Conservation (phyloP, 2,888 invertebrate genomes). For the Caenorhabditis virilis region DNA sequence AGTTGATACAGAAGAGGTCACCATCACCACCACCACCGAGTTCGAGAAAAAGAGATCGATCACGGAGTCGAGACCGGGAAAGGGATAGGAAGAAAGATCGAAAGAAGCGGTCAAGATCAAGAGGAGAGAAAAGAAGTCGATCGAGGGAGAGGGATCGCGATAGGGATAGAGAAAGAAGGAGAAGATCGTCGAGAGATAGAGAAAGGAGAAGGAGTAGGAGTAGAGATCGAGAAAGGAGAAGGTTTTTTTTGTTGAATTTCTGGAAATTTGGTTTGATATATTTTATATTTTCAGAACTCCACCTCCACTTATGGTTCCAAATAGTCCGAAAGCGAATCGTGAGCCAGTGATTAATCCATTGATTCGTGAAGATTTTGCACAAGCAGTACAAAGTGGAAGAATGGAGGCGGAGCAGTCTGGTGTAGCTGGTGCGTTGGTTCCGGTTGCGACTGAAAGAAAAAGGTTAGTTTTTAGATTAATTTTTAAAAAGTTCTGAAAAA, state of each 20-base stretch:
- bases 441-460: slow-evolving; percentile 15
- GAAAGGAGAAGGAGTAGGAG: slow-evolving; percentile 8
- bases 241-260: slow-evolving; percentile 7
- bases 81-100: slow-evolving; percentile 36
- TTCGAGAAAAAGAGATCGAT: slow-evolving; percentile 16
- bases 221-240: slow-evolving; percentile 13
- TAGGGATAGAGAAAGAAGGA: no score
- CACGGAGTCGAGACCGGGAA: slow-evolving; percentile 21
- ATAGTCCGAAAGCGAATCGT: slow-evolving; percentile 23
- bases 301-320: slow-evolving; percentile 32
- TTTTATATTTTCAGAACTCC: slow-evolving; percentile 8
- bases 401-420: slow-evolving; percentile 14
- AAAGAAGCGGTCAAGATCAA: slow-evolving; percentile 27
- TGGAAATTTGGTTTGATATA: not conserved
- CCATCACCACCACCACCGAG: not conserved
- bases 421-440: slow-evolving; percentile 25
- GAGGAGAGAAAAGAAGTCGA: slow-evolving; percentile 10
- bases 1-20: slow-evolving; percentile 3
- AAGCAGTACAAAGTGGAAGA: slow-evolving; percentile 22
- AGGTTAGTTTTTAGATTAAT: not conserved
- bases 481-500: no score
- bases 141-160: slow-evolving; percentile 3
- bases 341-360: slow-evolving; percentile 55
- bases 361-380: slow-evolving; percentile 46
- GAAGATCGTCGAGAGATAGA: slow-evolving; percentile 18